Base-by-base conservation (phyloP, 1,140 invertebrate species). In the Drosophila setifemur region DNA sequence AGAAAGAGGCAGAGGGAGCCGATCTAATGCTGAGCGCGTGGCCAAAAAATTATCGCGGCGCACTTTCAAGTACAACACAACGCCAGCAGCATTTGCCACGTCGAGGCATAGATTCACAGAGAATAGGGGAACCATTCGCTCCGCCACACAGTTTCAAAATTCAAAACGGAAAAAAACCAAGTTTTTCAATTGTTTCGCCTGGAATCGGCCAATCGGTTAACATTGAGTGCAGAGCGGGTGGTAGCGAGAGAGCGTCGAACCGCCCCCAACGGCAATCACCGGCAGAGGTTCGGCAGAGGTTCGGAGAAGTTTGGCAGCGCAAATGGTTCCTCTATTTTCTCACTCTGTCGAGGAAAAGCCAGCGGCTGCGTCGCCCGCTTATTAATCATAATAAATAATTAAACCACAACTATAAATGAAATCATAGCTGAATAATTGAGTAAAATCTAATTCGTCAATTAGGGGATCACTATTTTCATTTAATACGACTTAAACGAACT, bases 31-130 rank as follows among this genome's bases (percentile, higher is more conserved):
- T 57, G 70, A 70, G 73, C 73, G 73, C 73, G 74, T 79, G 68
- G 69, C 63, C 63, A 64, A 61, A 77, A 63, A 73, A 53, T 54
- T 42, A 73, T 39, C 53, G 69, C 60, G 64, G n/a, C 72, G 28
- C 74, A 81, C 58, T 81, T 85, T 79, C 81, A 85, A 83, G 78
- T 83, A 83, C 74, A 83, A 86, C 75, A 70, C 73, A 73, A 68
- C 67, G 72, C 71, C 69, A 70, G 69, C 68, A 77, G 70, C 60
- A 61, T 16, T 18, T 5, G 14, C 5, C 21, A 5, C 33, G 14
- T 37, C 70, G 68, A 79, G 76, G 76, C n/a, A n/a, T n/a, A n/a
- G n/a, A n/a, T n/a, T n/a, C n/a, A n/a, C n/a, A n/a, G n/a, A n/a
- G n/a, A n/a, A n/a, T n/a, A n/a, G n/a, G n/a, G n/a, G n/a, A n/a